A percentile compares a stretch with the other conserved stretches of the same genome.
phyloP scores from a whole-genome alignment of 2,797 vertebrate species.

The Sarcophilus harrisii region DNA sequence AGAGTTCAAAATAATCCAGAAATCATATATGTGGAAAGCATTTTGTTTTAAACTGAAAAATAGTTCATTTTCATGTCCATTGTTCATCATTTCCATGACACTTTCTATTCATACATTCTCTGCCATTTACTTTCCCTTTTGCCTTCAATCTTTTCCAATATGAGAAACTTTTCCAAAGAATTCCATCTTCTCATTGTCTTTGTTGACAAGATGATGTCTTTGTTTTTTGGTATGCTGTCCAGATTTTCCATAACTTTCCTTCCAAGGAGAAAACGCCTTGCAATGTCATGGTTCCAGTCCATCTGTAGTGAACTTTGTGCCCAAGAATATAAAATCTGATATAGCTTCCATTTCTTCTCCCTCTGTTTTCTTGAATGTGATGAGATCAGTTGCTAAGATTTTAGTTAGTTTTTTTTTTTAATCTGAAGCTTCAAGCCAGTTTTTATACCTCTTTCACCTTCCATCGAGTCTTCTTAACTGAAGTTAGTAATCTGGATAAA shows the following conservation, averaged over 20 bases:
- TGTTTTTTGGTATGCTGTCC: background rate
- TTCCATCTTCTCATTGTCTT: background rate
- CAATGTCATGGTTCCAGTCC: background rate
- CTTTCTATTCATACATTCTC: background rate
- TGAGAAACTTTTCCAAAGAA: background rate
- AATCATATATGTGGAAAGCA: background rate
- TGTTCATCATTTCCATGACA: background rate
- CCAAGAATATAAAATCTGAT: background rate
- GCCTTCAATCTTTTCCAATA: background rate
- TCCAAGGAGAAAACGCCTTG: background rate
- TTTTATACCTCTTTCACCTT: background rate
- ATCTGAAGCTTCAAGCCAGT: background rate
- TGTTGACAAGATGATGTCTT: background rate
- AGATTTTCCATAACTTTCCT: background rate
- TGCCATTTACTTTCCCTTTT: background rate
- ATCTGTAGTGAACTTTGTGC: background rate
- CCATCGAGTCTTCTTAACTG: background rate
- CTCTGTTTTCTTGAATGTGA: background rate
- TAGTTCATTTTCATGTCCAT: background rate
- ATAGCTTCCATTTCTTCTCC: background rate
- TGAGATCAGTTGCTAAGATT: background rate
- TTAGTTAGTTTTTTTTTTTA: background rate
- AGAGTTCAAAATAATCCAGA: conserved; percentile 9
- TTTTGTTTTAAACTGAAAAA: conserved; percentile 17
- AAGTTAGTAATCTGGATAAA: conserved; percentile 20